phyloP scores from a whole-genome alignment of 2,888 invertebrate species.

The Lepidonotus clava region DNA sequence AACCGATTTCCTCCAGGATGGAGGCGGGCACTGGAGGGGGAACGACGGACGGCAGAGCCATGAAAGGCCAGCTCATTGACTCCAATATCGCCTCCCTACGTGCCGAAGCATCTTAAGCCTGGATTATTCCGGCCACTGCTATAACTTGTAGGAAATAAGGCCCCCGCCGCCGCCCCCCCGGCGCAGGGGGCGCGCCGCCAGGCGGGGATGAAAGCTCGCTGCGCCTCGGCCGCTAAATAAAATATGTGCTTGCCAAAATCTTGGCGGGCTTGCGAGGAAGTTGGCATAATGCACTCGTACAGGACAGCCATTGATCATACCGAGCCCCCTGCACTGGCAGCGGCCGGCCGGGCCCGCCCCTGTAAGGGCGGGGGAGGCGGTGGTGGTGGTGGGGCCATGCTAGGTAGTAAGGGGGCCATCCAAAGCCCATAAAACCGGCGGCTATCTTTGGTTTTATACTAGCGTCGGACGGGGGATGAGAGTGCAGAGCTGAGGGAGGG shows the following conservation, averaged over 20 bases:
- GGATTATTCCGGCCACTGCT: constrained; percentile 31
- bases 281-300: constrained; percentile 31
- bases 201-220: constrained; percentile 24
- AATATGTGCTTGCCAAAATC: constrained; percentile 45
- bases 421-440: constrained; percentile 30
- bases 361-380: too few relatives aligned
- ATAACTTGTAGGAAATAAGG: constrained; percentile 47
- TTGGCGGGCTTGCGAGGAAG: constrained; percentile 13
- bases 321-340: neutral
- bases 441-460: constrained; percentile 43
- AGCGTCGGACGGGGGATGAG: neutral
- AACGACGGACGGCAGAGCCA: neutral
- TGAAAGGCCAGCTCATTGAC: constrained; percentile 44
- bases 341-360: neutral
- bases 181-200: neutral
- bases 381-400: neutral
- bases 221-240: constrained; percentile 35
- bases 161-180: neutral
- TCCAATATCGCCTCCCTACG: constrained; percentile 37
- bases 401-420: neutral
- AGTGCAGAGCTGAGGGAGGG: neutral
- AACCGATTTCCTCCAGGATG: neutral
- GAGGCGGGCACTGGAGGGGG: neutral
- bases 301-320: constrained; percentile 22
- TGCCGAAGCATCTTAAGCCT: constrained; percentile 33